Conservation (phyloP, 2,113 vertebrate species). For the Phaethornis superciliosus region DNA sequence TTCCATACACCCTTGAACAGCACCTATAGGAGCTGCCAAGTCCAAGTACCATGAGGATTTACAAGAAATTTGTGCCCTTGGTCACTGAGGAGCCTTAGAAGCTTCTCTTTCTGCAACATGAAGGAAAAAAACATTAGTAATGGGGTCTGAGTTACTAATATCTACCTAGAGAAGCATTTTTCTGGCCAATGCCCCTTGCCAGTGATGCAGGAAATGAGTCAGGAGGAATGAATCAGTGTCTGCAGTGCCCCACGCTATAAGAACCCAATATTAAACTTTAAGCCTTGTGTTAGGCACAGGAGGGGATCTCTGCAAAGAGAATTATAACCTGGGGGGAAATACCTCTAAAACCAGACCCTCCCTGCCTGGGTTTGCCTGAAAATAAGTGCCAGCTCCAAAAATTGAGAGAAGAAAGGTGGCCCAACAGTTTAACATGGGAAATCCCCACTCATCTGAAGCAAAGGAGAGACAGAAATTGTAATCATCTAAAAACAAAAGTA, state of each 20-base stretch:
- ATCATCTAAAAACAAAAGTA: not conserved
- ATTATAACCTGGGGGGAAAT: not conserved
- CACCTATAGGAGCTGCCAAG: not conserved
- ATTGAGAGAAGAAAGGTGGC: not conserved
- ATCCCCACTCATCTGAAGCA: not conserved
- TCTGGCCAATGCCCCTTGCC: not conserved
- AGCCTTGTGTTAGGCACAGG: not conserved
- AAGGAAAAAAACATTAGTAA: not conserved
- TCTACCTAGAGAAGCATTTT: conserved; percentile 25
- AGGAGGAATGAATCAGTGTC: conserved; percentile 45
- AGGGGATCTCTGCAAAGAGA: not conserved
- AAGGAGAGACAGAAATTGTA: not conserved
- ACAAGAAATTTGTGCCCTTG: not conserved
- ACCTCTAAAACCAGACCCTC: not conserved
- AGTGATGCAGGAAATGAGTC: conserved; percentile 38
- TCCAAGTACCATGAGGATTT: not conserved
- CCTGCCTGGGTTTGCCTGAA: not conserved
- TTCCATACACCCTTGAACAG: not conserved
- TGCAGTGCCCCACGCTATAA: not conserved
- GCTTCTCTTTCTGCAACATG: not conserved
- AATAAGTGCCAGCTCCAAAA: not conserved
- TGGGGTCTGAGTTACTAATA: conserved; percentile 13
- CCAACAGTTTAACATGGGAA: not conserved
- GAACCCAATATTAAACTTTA: not conserved
- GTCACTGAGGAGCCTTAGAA: not conserved